These are phyloP conservation scores for Amphiduros pacificus DNA, from an alignment of 2,888 invertebrate species.

Conservation along the genomic window DNA sequence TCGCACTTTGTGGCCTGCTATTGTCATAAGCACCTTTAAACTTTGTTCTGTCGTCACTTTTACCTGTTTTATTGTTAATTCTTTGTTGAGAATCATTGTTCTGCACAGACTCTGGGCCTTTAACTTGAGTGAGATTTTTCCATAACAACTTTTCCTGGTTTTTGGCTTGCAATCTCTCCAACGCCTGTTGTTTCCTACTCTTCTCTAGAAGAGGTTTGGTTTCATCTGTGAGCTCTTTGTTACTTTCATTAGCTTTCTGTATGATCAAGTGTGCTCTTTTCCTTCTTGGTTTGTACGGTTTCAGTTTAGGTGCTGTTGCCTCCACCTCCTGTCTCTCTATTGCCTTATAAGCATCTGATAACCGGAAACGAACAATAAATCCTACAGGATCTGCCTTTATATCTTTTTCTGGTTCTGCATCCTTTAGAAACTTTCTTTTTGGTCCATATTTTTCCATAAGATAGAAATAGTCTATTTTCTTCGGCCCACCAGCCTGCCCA, in stretches of 20 bases:
- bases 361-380: constrained; percentile 17
- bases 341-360: constrained; percentile 21
- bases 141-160: too few relatives aligned
- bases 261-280: too few relatives aligned
- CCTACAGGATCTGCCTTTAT: background rate
- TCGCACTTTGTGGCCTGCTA: background rate
- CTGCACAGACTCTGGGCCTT: background rate
- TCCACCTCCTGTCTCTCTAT: constrained; percentile 23
- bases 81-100: constrained; percentile 3
- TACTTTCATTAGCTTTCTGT: too few relatives aligned
- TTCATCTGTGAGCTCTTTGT: too few relatives aligned
- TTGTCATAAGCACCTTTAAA: background rate
- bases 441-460: constrained; percentile 17
- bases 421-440: background rate
- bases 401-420: background rate
- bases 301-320: constrained; percentile 14
- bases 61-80: background rate
- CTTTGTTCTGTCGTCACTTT: background rate
- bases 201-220: too few relatives aligned
- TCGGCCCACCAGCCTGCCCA: background rate
- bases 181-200: too few relatives aligned
- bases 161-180: too few relatives aligned
- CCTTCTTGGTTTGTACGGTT: constrained; percentile 4
- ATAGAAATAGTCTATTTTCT: background rate
- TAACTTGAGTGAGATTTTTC: constrained; percentile 6